A percentile compares a stretch with the other conserved stretches of the same genome.
Evolutionary conservation across 2,888 invertebrate genomes (phyloP).

Genomic region (Lapara coniferarum): DNA sequence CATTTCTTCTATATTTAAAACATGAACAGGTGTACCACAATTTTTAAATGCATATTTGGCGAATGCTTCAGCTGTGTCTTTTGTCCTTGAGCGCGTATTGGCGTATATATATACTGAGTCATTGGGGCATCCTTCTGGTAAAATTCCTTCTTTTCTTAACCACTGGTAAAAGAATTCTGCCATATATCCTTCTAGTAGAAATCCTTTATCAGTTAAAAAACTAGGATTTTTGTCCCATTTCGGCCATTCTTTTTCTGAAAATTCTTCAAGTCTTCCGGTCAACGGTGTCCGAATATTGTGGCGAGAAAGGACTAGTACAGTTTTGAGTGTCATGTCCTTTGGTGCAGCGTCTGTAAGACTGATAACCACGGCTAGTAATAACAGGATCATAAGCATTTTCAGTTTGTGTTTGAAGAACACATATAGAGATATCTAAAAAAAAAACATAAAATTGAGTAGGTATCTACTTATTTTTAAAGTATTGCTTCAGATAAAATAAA

Average conservation of each 20-base stretch:
- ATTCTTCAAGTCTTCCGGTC: background rate
- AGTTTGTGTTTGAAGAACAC: background rate
- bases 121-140: background rate
- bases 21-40: background rate
- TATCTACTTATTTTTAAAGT: too few species aligned
- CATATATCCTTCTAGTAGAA: background rate
- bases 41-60: slow-evolving; percentile 15
- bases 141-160: background rate
- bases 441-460: too few species aligned
- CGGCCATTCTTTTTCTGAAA: background rate
- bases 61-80: background rate
- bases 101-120: slow-evolving; percentile 8
- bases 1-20: background rate
- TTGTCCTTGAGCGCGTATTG: background rate
- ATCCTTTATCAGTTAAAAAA: background rate
- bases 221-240: background rate
- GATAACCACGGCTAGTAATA: background rate
- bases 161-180: slow-evolving; percentile 1
- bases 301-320: background rate
- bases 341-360: background rate
- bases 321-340: background rate
- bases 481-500: too few species aligned
- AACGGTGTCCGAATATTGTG: slow-evolving; percentile 6
- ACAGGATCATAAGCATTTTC: background rate
- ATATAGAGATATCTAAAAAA: too few species aligned